Conservation (phyloP, 2,797 vertebrate species). For the Caiman crocodilus region DNA sequence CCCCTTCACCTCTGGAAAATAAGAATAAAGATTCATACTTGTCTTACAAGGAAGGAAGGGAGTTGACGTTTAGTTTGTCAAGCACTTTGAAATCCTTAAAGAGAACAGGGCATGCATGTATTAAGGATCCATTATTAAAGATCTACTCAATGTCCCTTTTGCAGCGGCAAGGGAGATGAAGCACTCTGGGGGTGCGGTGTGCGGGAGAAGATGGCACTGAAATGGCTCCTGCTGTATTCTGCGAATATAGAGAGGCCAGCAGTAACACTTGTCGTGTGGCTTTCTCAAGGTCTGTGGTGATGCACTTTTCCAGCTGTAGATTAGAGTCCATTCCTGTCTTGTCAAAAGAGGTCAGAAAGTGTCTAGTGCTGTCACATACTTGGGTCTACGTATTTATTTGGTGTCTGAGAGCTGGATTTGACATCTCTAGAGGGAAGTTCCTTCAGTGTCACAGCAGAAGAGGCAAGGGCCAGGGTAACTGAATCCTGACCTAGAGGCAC, state of each 20-base stretch:
- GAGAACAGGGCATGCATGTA: fast-evolving
- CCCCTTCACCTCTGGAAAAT: neutral
- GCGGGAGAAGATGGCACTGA: neutral
- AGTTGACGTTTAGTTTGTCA: neutral
- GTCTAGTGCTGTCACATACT: neutral
- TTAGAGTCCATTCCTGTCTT: slow-evolving; percentile 23
- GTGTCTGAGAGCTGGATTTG: neutral
- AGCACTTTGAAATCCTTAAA: neutral
- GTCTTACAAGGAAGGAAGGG: fast-evolving
- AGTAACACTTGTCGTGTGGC: neutral
- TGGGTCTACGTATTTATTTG: slow-evolving; percentile 13
- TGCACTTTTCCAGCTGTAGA: neutral
- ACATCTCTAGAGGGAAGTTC: neutral
- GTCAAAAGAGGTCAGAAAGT: slow-evolving; percentile 34
- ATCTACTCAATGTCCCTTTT: neutral
- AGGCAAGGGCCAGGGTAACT: neutral
- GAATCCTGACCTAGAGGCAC: neutral
- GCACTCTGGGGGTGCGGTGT: neutral
- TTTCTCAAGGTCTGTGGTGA: slow-evolving; percentile 32
- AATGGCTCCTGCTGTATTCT: neutral
- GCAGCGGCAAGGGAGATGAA: neutral
- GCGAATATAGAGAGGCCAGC: neutral
- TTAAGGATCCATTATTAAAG: neutral
- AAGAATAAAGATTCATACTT: neutral
- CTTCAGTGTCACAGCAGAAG: neutral